Base-by-base conservation (phyloP, 2,888 invertebrate genomes). In the Branchellion lobata region DNA sequence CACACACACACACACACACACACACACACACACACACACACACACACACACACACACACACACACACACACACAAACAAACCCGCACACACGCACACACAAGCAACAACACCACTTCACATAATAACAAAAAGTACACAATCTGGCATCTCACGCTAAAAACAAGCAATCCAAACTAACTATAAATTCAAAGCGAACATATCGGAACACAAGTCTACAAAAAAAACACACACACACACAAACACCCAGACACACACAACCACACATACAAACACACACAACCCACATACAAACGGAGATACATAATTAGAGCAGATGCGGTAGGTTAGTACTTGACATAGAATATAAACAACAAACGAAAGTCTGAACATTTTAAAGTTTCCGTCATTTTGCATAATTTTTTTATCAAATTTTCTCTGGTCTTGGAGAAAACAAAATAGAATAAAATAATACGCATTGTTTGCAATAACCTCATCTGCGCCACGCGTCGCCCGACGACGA, bases 31-130 rank as follows among this genome's bases (percentile, higher is more conserved):
- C 21, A 36, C 40, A 47, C 8, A 78, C 40, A 65, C 27, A 33
- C n/a, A 69, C 18, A 69, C 21, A 29, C 24, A 68, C 24, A 78
- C 69, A 78, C 36, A 78, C 36, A 51, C 33, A 68, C 27, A 68
- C 24, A 68, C 27, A 34, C 27, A 27, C 1, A 69, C 34, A 40
- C 40, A 69, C 33, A 78, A 29, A 78, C 51, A 24, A 21, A 77
- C 36, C 31, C 34, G 31, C 51, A 65, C 69, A 65, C 47, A 34
- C 36, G 78, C 33, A 69, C 29, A 68, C n/a, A 78, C 36, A 68
- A 11, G 31, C 47, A 80, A 5, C 3, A 5, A 33, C 34, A 71
- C 34, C 3, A 5, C 3, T 34, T 31, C 36, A 34, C 14, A 40
- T 27, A 79, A 40, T 40, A 14, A 8, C 65, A 21, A 65, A 27